Evolutionary conservation across 2,797 vertebrate genomes (phyloP).

Genomic region (Adelosebastes latens): DNA sequence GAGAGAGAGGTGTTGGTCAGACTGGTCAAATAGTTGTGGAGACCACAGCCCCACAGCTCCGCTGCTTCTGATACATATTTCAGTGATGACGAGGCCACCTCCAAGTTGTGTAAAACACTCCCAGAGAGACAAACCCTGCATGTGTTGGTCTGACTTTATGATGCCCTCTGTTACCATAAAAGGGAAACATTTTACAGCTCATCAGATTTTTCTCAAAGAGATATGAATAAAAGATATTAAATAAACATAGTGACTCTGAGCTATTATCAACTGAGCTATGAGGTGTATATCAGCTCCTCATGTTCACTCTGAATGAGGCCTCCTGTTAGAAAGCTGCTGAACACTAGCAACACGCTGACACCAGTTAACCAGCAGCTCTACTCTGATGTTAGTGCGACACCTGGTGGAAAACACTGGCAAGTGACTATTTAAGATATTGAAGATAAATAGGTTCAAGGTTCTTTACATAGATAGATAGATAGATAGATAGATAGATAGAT

Average conservation of each 20-base stretch:
- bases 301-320: not conserved
- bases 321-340: not conserved
- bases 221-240: not conserved
- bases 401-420: slow-evolving; percentile 39
- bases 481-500: not conserved
- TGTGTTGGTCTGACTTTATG: slow-evolving; percentile 10
- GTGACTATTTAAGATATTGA: not conserved
- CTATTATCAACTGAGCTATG: not conserved
- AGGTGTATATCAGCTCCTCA: rapidly evolving
- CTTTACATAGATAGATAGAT: not conserved
- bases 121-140: slow-evolving; percentile 18
- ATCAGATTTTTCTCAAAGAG: slow-evolving; percentile 5
- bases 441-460: too few relatives aligned
- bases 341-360: not conserved
- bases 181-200: slow-evolving; percentile 38
- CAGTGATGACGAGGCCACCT: slow-evolving; percentile 51
- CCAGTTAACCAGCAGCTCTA: not conserved
- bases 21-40: slow-evolving; percentile 37
- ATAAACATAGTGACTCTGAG: not conserved
- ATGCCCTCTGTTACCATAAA: slow-evolving; percentile 64
- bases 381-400: slow-evolving; percentile 15
- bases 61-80: slow-evolving; percentile 46
- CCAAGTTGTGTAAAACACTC: slow-evolving; percentile 48
- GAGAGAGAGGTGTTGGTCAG: slow-evolving; percentile 49
- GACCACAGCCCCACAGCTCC: slow-evolving; percentile 42